Evolutionary conservation across 2,113 vertebrate species (phyloP).

Genomic region (Rynchops niger): DNA sequence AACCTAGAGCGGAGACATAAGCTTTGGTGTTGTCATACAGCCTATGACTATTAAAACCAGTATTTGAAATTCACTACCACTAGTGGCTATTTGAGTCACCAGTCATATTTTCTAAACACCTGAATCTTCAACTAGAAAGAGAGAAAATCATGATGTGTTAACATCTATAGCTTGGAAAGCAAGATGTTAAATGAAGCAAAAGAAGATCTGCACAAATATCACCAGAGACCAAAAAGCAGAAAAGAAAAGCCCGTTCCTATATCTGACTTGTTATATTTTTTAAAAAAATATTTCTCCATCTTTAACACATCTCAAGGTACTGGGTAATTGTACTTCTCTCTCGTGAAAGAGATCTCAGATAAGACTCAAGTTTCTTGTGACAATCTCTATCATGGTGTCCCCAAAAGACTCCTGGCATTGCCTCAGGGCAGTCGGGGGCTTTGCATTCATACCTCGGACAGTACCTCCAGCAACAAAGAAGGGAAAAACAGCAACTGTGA

Average conservation of each 20-base stretch:
- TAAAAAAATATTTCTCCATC: not conserved
- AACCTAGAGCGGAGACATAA: not conserved
- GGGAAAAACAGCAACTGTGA: not conserved
- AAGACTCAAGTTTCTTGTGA: not conserved
- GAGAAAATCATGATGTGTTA: not conserved
- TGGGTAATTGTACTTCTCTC: not conserved
- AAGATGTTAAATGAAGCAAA: not conserved
- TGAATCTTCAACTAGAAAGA: not conserved
- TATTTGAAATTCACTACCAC: not conserved
- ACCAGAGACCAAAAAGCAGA: not conserved
- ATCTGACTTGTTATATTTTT: not conserved
- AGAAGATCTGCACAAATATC: not conserved
- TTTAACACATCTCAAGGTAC: not conserved
- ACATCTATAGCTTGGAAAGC: not conserved
- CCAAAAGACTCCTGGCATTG: not conserved
- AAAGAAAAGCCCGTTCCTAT: not conserved
- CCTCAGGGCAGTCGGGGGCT: rapidly evolving
- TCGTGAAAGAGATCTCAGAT: not conserved
- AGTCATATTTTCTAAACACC: not conserved
- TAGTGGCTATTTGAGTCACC: not conserved
- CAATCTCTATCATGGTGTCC: not conserved
- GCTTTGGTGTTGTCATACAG: not conserved
- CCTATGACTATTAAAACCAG: not conserved
- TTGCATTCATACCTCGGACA: not conserved
- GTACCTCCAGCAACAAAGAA: not conserved